phyloP scores from a whole-genome alignment of 2,797 vertebrate species.

The Enoplosus armatus region DNA sequence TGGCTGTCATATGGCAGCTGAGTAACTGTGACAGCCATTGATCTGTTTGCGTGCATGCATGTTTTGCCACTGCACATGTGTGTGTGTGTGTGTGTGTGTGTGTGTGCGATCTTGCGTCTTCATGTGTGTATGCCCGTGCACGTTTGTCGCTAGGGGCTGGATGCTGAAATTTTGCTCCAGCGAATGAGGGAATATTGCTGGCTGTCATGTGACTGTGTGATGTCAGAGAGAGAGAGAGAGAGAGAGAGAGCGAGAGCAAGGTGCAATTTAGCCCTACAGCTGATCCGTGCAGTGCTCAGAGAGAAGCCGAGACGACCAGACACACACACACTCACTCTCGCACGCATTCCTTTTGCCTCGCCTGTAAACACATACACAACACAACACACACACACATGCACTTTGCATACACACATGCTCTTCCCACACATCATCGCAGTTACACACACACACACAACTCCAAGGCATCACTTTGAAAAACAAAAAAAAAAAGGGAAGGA shows the following conservation, averaged over 20 bases:
- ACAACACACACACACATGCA: constrained; percentile 43
- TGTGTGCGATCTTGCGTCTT: constrained; percentile 20
- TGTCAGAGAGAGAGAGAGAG: constrained; percentile 71
- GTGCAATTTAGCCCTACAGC: constrained; percentile 83
- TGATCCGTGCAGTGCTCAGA: constrained; percentile 80
- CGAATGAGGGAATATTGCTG: constrained; percentile 80
- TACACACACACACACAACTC: constrained; percentile 39
- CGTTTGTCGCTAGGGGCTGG: constrained; percentile 70
- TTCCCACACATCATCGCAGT: constrained; percentile 37
- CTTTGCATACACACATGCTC: constrained; percentile 44
- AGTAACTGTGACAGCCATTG: constrained; percentile 56
- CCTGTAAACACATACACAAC: constrained; percentile 56
- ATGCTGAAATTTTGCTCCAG: constrained; percentile 69
- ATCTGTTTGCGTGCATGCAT: constrained; percentile 38
- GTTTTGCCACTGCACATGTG: constrained; percentile 18
- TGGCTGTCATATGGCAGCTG: constrained; percentile 54
- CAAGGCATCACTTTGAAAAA: constrained; percentile 47
- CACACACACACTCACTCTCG: constrained; percentile 49
- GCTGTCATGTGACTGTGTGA: constrained; percentile 82
- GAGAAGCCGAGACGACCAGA: constrained; percentile 77
- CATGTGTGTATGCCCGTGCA: constrained; percentile 48
- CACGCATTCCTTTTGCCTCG: constrained; percentile 42
- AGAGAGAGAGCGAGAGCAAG: constrained; percentile 68
- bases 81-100: constrained; percentile 24
- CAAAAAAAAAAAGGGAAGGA: constrained; percentile 50